phyloP scores from a whole-genome alignment of 2,888 invertebrate genomes.

The Phymatocera aterrima region DNA sequence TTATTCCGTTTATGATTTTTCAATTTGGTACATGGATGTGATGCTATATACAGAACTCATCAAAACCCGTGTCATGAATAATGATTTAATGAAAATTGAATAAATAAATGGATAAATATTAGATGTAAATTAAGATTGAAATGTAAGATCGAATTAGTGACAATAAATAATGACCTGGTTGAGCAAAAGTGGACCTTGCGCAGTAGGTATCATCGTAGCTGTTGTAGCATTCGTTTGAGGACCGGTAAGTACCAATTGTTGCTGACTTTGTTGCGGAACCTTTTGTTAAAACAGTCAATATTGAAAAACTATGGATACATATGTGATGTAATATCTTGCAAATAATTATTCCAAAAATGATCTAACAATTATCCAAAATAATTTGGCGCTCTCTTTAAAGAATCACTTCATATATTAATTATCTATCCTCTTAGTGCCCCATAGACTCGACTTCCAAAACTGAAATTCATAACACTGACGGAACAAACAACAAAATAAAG shows the following conservation, averaged over 20 bases:
- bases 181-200: constrained; percentile 71
- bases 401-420: not conserved
- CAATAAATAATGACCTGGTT: constrained; percentile 69
- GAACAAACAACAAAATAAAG: too few relatives aligned
- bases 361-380: not conserved
- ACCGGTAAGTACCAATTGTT: constrained; percentile 73
- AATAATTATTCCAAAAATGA: not conserved
- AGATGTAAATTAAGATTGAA: not conserved
- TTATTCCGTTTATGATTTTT: constrained; percentile 23
- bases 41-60: constrained; percentile 7
- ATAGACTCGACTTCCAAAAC: too few relatives aligned
- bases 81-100: not conserved
- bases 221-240: constrained; percentile 72
- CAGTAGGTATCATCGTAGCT: constrained; percentile 72
- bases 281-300: constrained; percentile 54
- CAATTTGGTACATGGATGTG: constrained; percentile 18
- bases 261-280: constrained; percentile 73
- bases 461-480: too few relatives aligned
- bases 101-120: constrained; percentile 7
- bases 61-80: constrained; percentile 4
- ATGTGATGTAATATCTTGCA: not conserved
- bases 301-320: not conserved
- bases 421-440: not conserved
- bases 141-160: constrained; percentile 46
- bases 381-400: not conserved